Evolutionary conservation across 2,888 invertebrate genomes (phyloP), one percentile per base, ranked within the genome.

Genomic region (Auanema freiburgensis): DNA sequence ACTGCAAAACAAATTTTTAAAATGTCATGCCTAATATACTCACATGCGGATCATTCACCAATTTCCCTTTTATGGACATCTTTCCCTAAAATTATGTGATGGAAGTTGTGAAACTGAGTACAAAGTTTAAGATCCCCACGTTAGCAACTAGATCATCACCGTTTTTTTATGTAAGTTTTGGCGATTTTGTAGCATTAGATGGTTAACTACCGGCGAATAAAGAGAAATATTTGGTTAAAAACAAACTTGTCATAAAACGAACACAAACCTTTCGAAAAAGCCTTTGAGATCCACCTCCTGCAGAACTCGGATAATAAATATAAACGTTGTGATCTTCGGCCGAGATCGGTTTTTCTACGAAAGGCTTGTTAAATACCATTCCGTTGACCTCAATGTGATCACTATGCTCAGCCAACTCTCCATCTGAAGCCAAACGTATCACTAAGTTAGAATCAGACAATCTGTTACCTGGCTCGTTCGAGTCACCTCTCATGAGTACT

Each of bases 271-370:
- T 99, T 85, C 98, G 89, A 86, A 99, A 99, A 44, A 99, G 88
- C 73, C 96, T 88, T 84, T 98, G 98, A 84, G 93, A 93, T 16
- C 98, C 98, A 5, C 97, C 98, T 6, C 88, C 98, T 2, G 97
- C 98, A 1, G 93, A 93, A 14, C 94, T 93, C 0, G 98, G 98
- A 86, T 97, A 99, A 85, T 99, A 99, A 79, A 99, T 98, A 85
- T 96, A 96, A 84, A 98, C 95, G 85, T 99, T 98, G 85, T 99
- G 98, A 87, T 99, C 97, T 86, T 99, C 98, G 0, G 98, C 98
- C 23, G 94, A 94, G 8, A 99, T 92, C 0, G 98, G 98, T 84
- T 99, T 98, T 87, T 99, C 98, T 21, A 99, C 98, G 87, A 98
- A 98, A 0, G 98, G 98, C 57, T 81, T 74, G 87, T 89, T 88